Evolutionary conservation across 2,113 vertebrate species (phyloP).

Genomic region (Chionomys nivalis): DNA sequence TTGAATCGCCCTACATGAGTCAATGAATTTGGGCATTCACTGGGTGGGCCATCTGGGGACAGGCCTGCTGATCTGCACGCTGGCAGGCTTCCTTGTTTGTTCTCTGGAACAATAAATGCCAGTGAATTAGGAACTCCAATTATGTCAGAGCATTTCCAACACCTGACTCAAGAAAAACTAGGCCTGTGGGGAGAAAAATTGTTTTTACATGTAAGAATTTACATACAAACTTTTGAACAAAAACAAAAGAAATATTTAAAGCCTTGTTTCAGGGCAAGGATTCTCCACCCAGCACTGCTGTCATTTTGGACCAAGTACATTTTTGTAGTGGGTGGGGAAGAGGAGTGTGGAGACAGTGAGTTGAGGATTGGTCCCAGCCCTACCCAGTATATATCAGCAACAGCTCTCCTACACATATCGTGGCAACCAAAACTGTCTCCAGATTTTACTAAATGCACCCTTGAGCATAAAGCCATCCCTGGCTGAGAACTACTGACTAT

Average conservation of each 20-base stretch:
- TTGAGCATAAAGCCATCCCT: not conserved
- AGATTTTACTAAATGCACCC: not conserved
- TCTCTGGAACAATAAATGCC: slow-evolving; percentile 56
- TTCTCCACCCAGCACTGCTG: not conserved
- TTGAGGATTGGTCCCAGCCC: not conserved
- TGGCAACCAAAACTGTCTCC: not conserved
- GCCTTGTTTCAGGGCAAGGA: too few relatives aligned
- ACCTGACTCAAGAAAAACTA: slow-evolving; percentile 53
- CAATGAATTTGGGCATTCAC: slow-evolving; percentile 59
- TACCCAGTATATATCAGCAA: not conserved
- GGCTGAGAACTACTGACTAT: not conserved
- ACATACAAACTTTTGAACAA: not conserved
- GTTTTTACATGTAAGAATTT: not conserved
- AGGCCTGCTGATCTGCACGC: slow-evolving; percentile 53
- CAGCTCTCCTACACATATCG: not conserved
- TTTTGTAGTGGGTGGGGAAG: not conserved
- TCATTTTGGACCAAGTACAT: not conserved
- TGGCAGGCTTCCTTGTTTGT: slow-evolving; percentile 58
- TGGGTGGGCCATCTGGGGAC: slow-evolving; percentile 34
- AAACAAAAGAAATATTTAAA: slow-evolving; percentile 24
- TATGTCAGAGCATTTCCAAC: slow-evolving; percentile 64
- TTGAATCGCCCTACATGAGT: slow-evolving; percentile 49
- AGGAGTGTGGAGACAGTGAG: not conserved
- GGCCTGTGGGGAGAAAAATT: not conserved
- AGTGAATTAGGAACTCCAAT: slow-evolving; percentile 58